Base-by-base conservation (phyloP, 2,113 vertebrate species). In the Nothoprocta perdicaria region DNA sequence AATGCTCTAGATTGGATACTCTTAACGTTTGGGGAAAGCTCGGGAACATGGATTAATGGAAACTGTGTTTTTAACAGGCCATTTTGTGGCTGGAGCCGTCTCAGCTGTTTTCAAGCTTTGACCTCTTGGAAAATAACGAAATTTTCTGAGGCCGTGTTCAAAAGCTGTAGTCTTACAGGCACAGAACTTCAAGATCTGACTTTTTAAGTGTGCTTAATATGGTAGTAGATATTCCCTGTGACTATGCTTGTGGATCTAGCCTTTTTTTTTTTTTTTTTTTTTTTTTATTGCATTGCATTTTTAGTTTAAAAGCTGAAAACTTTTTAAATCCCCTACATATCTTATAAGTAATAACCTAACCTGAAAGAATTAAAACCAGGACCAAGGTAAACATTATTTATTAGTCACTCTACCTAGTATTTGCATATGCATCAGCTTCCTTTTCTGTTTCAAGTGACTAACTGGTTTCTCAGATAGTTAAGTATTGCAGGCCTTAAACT, bases 11-110 rank as follows among this genome's bases (percentile, higher is more conserved):
- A 69, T 90, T 29, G 69, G n/a, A 35, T 79, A 81, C 4, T 19
- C 29, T 88, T 88, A 76, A 58, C 19, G 53, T 76, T 66, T 73
- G 41, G 48, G 89, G 80, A 88, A 94, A 93, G 72, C 76, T 68
- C 38, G 66, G 26, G 71, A 81, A 24, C 50, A 50, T 73, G 90
- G 41, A 82, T 80, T 79, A 76, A 38, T 4, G 4, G 53, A 84
- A 84, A 38, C 29, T 69, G 53, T 5, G 41, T 68, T 88, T 92
- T 95, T 75, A 92, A 48, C 35, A 79, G 61, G 3, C 7, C 74
- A 14, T 43, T 77, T 1, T 90, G 14, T 35, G 23, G 6, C 60
- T 68, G 29, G n/a, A 90, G 45, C 45, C 73, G 6, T 35, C n/a
- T 78, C 50, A 75, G 35, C 40, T 13, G 60, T 83, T 85, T 81